These are phyloP conservation scores for Heteromormyrus szaboi DNA, from an alignment of 2,797 vertebrate genomes.

Conservation along the genomic window DNA sequence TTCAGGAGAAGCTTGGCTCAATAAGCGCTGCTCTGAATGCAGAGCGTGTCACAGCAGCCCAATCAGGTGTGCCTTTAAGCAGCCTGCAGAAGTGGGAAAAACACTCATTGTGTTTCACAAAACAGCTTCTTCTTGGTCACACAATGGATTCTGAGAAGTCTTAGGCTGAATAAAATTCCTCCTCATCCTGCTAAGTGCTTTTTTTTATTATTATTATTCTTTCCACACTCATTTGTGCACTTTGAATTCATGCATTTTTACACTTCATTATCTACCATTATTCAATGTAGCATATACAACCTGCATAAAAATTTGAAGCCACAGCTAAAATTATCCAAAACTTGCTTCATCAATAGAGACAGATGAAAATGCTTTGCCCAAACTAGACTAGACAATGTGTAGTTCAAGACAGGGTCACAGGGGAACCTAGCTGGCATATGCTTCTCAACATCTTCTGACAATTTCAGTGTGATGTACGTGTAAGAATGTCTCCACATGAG, in stretches of 20 bases:
- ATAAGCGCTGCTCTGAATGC: constrained; percentile 8
- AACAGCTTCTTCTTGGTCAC: not conserved
- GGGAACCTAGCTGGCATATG: not conserved
- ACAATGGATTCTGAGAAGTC: constrained; percentile 6
- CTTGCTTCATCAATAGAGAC: not conserved
- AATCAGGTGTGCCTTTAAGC: constrained; percentile 13
- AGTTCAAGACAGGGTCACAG: constrained; percentile 7
- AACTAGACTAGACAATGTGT: constrained; percentile 2
- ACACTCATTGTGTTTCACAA: constrained; percentile 15
- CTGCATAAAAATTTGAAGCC: not conserved
- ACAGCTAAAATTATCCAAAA: constrained; percentile 3
- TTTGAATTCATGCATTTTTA: constrained; percentile 19
- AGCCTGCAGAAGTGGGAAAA: not conserved
- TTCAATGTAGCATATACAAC: constrained; percentile 9
- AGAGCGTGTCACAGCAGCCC: not conserved
- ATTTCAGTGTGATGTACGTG: not conserved
- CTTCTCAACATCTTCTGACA: constrained; percentile 25
- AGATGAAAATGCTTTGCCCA: not conserved
- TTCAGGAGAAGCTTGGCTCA: not conserved
- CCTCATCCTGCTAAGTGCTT: constrained; percentile 7
- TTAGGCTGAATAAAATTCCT: constrained; percentile 9
- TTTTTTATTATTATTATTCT: not conserved
- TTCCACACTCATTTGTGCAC: constrained; percentile 11
- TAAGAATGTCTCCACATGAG: not conserved
- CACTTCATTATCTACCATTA: constrained; percentile 17